These are phyloP conservation scores for Limnephilus lunatus DNA, from an alignment of 2,888 invertebrate species.

Conservation along the genomic window DNA sequence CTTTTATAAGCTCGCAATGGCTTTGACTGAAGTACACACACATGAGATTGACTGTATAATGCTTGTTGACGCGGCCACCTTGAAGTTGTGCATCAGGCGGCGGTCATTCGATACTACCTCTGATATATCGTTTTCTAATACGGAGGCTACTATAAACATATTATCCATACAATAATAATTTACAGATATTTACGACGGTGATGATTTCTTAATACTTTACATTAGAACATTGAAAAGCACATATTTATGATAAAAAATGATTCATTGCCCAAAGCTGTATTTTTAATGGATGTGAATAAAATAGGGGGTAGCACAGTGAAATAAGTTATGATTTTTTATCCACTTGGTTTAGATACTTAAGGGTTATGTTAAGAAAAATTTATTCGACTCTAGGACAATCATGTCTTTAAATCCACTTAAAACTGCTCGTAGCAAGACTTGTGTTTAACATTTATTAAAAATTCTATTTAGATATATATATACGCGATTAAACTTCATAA, in stretches of 20 bases:
- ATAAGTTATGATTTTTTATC: too few relatives aligned
- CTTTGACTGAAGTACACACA: neutral
- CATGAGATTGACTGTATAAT: neutral
- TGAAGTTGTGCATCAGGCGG: neutral
- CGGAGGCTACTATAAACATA: neutral
- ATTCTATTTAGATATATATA: too few relatives aligned
- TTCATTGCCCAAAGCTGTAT: too few relatives aligned
- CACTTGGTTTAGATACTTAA: too few relatives aligned
- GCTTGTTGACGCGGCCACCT: neutral
- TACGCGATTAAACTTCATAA: too few relatives aligned
- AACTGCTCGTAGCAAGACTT: too few relatives aligned
- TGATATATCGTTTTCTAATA: neutral
- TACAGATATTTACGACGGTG: neutral
- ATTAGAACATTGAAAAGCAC: neutral
- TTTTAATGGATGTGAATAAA: too few relatives aligned
- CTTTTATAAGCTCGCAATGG: neutral
- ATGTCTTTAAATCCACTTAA: too few relatives aligned
- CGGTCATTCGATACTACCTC: neutral
- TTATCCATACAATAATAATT: neutral
- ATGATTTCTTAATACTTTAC: neutral
- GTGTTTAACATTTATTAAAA: too few relatives aligned
- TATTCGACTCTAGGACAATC: too few relatives aligned
- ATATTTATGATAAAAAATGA: neutral
- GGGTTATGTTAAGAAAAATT: too few relatives aligned
- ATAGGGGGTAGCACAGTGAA: too few relatives aligned